A percentile compares a stretch with the other conserved stretches of the same genome.
Evolutionary conservation across 2,888 invertebrate species (phyloP).

Genomic region (Brenthis hecate): DNA sequence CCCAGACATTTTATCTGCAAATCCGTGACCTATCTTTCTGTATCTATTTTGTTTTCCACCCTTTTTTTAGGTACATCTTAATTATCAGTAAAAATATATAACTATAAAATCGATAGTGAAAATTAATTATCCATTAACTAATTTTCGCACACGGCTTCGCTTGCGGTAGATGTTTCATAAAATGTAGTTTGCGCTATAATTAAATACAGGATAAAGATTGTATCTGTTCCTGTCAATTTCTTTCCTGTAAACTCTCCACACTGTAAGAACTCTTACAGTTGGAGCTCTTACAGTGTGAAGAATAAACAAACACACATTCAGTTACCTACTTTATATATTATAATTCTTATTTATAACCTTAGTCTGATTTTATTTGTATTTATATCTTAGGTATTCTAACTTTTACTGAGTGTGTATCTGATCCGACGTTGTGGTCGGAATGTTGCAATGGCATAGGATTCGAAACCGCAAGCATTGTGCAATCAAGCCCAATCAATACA

Average conservation of each 20-base stretch:
- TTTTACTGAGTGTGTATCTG: conserved; percentile 18
- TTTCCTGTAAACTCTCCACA: no score
- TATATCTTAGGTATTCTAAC: conserved; percentile 1
- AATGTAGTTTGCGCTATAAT: no score
- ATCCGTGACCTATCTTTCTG: conserved; percentile 1
- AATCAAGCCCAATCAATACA: conserved; percentile 31
- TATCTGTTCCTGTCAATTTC: no score
- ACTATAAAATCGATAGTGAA: no score
- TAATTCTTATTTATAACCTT: neutral
- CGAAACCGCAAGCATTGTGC: conserved; percentile 29
- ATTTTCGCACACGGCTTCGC: no score
- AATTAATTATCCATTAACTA: neutral
- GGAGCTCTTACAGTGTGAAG: no score
- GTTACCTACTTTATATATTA: no score
- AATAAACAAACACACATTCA: no score
- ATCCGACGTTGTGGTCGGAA: conserved; percentile 30
- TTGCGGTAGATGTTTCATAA: no score
- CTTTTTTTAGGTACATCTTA: neutral
- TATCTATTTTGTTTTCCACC: neutral
- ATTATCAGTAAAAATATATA: neutral
- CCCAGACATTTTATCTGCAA: conserved; percentile 14
- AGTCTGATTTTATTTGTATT: neutral
- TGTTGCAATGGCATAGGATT: conserved; percentile 35
- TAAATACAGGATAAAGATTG: no score
- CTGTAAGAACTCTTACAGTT: no score